Base-by-base conservation (phyloP, 2,888 invertebrate genomes). In the Habrosyne pyritoides region DNA sequence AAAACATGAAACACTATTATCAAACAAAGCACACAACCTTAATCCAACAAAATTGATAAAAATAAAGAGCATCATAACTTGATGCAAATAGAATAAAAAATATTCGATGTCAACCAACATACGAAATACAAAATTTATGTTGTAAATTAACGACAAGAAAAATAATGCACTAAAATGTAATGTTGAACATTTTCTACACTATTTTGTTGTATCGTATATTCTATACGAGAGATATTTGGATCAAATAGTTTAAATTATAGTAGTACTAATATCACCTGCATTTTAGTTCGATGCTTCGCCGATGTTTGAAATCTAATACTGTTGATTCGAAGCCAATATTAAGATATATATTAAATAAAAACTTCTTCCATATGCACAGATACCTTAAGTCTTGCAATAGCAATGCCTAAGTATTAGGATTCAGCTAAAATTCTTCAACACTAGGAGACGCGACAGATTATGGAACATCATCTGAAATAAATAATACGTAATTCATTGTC, bases 361-460 rank as follows among this genome's bases (percentile, higher is more conserved):
- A 14, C 26, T 10, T 18, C 18, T 49, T 18, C 30, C 53, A 53
- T 21, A 53, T 53, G 61, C 53, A 57, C 53, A 46, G 57, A 63
- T 60, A 36, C 57, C 49, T 57, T 53, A 26, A 53, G 54, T 60
- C 46, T 66, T 73, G 70, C 77, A 80, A 80, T 79, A 80, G 78
- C 77, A 81, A 79, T 66, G 66, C 69, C 67, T 73, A 63, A 65
- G 65, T 66, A 59, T 66, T 66, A 60, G 66, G 60, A 71, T 67
- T 69, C 72, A 72, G 72, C 70, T 67, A 66, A 63, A 63, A 65
- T 65, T 51, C 47, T 53, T 52, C 53, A 55, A 47, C 50, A 53
- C 42, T 53, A 21, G 46, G 47, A 49, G 26, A 47, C 14, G 46
- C 36, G 67, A 66, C 60, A 60, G 56, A 58, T 65, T 55, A 61